Conservation (phyloP, 2,113 vertebrate species). For the Mugil cephalus region DNA sequence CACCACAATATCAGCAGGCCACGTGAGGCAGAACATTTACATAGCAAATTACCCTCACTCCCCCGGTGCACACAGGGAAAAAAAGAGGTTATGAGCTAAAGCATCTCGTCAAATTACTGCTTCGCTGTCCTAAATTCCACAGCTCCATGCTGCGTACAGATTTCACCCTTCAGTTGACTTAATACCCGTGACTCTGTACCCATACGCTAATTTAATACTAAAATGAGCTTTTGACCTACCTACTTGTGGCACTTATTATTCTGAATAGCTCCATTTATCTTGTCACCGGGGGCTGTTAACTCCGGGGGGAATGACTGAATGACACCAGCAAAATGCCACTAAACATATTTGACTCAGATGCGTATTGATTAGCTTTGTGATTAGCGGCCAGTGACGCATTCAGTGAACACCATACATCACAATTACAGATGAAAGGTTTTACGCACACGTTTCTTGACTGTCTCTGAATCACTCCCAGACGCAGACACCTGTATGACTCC, state of each 20-base stretch:
- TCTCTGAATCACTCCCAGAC: background rate
- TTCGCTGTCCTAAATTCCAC: constrained; percentile 43
- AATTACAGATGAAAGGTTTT: constrained; percentile 8
- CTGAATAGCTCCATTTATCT: constrained; percentile 50
- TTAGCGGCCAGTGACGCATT: constrained; percentile 11
- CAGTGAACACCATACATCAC: background rate
- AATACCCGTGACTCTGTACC: constrained; percentile 61
- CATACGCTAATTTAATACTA: constrained; percentile 60
- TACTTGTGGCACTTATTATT: constrained; percentile 54
- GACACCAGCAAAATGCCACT: constrained; percentile 31
- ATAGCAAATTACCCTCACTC: constrained; percentile 35
- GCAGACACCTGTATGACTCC: background rate
- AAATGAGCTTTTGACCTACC: constrained; percentile 63
- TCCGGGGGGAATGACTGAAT: constrained; percentile 21
- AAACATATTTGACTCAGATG: constrained; percentile 28
- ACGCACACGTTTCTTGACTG: background rate
- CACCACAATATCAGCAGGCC: constrained; percentile 4
- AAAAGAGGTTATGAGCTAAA: constrained; percentile 41
- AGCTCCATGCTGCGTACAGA: constrained; percentile 49
- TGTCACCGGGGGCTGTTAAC: constrained; percentile 32
- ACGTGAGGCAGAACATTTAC: constrained; percentile 27
- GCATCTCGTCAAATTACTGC: constrained; percentile 54
- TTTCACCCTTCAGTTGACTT: constrained; percentile 67
- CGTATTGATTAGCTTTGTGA: constrained; percentile 48
- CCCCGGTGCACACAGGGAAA: constrained; percentile 5